phyloP scores from a whole-genome alignment of 1,140 invertebrate genomes.

The Nixonia krombeini region DNA sequence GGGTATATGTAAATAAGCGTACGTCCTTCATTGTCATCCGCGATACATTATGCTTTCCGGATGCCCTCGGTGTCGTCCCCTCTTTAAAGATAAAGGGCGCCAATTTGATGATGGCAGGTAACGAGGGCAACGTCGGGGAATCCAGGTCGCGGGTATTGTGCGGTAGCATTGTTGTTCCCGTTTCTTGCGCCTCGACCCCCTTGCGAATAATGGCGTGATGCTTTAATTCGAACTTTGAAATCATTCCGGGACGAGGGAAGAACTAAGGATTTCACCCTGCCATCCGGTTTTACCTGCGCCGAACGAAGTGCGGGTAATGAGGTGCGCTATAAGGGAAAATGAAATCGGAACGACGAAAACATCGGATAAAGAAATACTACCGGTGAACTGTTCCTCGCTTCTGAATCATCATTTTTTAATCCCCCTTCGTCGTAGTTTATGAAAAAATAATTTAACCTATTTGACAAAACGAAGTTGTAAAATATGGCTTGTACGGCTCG shows the following conservation, averaged over 20 bases:
- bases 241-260: constrained; percentile 29
- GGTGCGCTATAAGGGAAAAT: no score
- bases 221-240: constrained; percentile 49
- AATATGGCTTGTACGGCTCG: no score
- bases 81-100: constrained; percentile 44
- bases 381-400: no score
- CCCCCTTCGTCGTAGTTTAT: no score
- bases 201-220: constrained; percentile 35
- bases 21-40: constrained; percentile 38
- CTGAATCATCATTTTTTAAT: no score
- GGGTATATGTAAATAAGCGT: constrained; percentile 47
- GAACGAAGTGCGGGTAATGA: constrained; percentile 5
- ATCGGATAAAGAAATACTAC: no score
- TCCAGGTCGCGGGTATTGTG: constrained; percentile 45
- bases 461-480: no score
- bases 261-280: constrained; percentile 33
- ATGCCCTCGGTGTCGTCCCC: constrained; percentile 22
- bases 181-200: constrained; percentile 32
- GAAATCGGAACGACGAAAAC: no score
- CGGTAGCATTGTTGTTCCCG: constrained; percentile 28
- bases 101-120: constrained; percentile 50
- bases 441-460: no score
- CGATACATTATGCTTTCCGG: constrained; percentile 43
- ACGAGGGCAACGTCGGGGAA: constrained; percentile 36
- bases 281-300: constrained; percentile 47